phyloP scores from a whole-genome alignment of 2,888 invertebrate genomes.

The Scelioninae gen. 2 region DNA sequence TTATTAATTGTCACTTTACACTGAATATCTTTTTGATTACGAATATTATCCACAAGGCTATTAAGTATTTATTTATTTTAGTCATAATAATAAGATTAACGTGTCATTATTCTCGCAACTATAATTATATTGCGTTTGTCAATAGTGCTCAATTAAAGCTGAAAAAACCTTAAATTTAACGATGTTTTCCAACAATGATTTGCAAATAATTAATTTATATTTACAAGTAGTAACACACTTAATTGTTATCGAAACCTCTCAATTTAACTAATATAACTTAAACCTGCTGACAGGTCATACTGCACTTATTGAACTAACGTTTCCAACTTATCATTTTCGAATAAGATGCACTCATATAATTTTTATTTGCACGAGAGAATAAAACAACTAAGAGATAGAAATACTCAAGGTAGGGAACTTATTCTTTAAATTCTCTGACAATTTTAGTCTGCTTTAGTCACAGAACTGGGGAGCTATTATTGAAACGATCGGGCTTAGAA shows the following conservation, averaged over 20 bases:
- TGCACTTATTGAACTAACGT: not conserved
- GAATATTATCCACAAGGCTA: not conserved
- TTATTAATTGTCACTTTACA: no score
- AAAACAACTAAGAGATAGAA: no score
- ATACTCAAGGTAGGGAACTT: no score
- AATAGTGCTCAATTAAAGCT: not conserved
- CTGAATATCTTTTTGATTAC: not conserved
- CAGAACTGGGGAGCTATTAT: no score
- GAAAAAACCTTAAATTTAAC: not conserved
- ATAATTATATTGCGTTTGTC: not conserved
- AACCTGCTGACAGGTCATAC: slow-evolving; percentile 15
- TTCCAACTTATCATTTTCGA: no score
- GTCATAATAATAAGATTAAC: slow-evolving; percentile 4
- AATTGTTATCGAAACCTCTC: slow-evolving; percentile 12
- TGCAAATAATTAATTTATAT: slow-evolving; percentile 24
- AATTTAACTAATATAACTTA: slow-evolving; percentile 10
- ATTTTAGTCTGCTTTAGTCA: no score
- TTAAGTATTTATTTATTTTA: slow-evolving; percentile 6
- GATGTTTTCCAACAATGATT: slow-evolving; percentile 6
- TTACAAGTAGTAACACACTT: slow-evolving; percentile 25
- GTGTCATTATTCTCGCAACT: not conserved
- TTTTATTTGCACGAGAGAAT: no score
- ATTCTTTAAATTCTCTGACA: no score
- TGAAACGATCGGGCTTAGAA: no score
- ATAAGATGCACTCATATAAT: no score